These are phyloP conservation scores for Pelecanus crispus DNA, from an alignment of 2,113 vertebrate species.

Conservation along the genomic window DNA sequence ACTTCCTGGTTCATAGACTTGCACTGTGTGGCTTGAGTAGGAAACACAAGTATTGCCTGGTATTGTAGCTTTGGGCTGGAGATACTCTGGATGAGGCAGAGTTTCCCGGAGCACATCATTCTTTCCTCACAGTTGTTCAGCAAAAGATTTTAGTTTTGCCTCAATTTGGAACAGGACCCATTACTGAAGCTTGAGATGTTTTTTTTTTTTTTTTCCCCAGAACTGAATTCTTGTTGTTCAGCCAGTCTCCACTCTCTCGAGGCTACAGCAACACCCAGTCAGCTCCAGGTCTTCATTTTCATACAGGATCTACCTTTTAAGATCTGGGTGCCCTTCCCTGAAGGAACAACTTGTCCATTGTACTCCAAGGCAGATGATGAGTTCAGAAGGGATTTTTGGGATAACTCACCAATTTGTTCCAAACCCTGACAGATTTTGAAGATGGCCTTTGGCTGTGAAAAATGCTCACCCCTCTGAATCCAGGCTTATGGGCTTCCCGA, in stretches of 20 bases:
- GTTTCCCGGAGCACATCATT: not conserved
- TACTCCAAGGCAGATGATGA: not conserved
- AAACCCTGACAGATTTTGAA: not conserved
- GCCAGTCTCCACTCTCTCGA: not conserved
- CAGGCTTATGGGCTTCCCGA: not conserved
- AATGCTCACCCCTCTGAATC: not conserved
- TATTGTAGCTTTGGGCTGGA: not conserved
- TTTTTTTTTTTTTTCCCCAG: not conserved
- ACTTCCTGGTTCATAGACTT: not conserved
- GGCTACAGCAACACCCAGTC: not conserved
- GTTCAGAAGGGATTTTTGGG: not conserved
- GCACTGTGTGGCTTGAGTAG: not conserved
- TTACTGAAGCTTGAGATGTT: not conserved
- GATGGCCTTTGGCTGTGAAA: not conserved
- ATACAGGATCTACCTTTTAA: not conserved
- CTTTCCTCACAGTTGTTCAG: not conserved
- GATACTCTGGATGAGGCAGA: not conserved
- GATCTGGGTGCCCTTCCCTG: not conserved
- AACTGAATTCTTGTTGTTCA: not conserved
- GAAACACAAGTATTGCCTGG: not conserved
- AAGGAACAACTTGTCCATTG: not conserved
- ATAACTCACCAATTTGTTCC: not conserved
- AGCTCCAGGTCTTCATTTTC: not conserved
- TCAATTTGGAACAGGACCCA: not conserved
- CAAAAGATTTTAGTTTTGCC: not conserved